Percentiles rank a stretch among this genome's conserved stretches.
Evolutionary conservation across 2,113 vertebrate species (phyloP).

Genomic region (Sphyrna mokarran): DNA sequence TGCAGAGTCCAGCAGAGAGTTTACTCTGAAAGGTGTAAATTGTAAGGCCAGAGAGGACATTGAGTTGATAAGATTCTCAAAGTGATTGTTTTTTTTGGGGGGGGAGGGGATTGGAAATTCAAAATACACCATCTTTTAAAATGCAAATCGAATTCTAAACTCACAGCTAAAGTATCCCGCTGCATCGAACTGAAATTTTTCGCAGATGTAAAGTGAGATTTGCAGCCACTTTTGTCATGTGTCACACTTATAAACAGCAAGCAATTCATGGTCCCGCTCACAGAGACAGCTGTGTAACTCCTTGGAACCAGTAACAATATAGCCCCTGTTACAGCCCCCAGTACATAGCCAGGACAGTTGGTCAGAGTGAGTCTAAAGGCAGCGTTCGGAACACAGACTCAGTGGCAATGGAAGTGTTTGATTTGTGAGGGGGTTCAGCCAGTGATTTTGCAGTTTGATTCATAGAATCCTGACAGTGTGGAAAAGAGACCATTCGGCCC

Average conservation of each 20-base stretch:
- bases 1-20: not conserved
- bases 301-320: not conserved
- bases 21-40: not conserved
- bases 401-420: not conserved
- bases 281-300: slow-evolving; percentile 2
- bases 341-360: not conserved
- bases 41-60: not conserved
- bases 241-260: not conserved
- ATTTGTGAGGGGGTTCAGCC: not conserved
- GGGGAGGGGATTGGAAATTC: no score
- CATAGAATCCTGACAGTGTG: no score
- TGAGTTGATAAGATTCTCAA: not conserved
- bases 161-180: not conserved
- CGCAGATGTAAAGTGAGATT: not conserved
- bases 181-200: not conserved
- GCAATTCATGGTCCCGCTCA: not conserved
- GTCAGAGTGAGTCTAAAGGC: not conserved
- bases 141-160: not conserved
- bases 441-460: not conserved
- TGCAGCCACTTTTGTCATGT: not conserved
- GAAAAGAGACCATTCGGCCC: no score
- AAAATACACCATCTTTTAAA: not conserved
- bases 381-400: not conserved
- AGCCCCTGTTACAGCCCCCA: not conserved
- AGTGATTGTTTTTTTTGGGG: not conserved